Evolutionary conservation across 2,797 vertebrate species (phyloP).

Genomic region (Epinephelus coioides): DNA sequence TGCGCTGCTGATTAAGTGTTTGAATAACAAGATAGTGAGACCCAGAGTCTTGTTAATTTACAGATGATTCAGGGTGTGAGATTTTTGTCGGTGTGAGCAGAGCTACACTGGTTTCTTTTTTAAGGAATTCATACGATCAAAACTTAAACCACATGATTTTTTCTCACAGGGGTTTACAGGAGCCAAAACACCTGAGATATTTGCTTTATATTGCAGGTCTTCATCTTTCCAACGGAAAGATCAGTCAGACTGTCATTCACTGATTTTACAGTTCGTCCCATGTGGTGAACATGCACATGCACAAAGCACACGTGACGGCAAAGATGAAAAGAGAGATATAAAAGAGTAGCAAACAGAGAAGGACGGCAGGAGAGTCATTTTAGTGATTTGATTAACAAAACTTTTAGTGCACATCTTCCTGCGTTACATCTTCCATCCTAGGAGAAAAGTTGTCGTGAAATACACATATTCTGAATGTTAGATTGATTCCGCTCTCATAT

Average conservation of each 20-base stretch:
- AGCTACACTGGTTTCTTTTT: background rate
- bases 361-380: background rate
- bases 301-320: background rate
- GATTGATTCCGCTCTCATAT: background rate
- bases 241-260: slow-evolving; percentile 13
- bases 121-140: background rate
- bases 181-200: background rate
- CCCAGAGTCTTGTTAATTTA: background rate
- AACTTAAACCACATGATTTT: background rate
- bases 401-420: background rate
- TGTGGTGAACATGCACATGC: background rate
- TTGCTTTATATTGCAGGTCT: background rate
- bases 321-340: background rate
- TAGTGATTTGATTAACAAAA: background rate
- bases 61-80: background rate
- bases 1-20: slow-evolving; percentile 25
- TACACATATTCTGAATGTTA: too few species aligned
- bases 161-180: background rate
- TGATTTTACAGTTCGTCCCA: slow-evolving; percentile 21
- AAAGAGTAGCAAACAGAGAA: background rate
- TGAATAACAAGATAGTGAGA: slow-evolving; percentile 20
- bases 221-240: slow-evolving; percentile 15
- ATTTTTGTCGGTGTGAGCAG: background rate
- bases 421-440: background rate
- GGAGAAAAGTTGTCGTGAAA: background rate